These are phyloP conservation scores for Crocallis elinguaria DNA, from an alignment of 2,888 invertebrate genomes.

Conservation along the genomic window DNA sequence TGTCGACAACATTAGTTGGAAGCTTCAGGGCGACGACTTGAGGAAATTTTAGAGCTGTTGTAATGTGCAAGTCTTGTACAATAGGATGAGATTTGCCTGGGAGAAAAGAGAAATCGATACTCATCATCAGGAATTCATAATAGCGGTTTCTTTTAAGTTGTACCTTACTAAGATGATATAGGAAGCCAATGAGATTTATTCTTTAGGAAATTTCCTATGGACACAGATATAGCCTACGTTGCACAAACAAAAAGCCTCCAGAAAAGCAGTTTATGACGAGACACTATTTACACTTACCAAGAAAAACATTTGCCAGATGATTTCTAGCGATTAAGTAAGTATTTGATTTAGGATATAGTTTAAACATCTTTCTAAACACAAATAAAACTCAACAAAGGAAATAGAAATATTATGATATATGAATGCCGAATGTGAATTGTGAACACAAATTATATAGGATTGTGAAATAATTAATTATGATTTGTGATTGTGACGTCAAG, in stretches of 20 bases:
- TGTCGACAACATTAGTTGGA: conserved; percentile 86
- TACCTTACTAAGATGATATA: no score
- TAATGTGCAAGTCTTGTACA: conserved; percentile 74
- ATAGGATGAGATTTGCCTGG: conserved; percentile 53
- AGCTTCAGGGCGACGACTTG: conserved; percentile 82
- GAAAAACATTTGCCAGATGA: conserved; percentile 17
- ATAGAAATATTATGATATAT: not conserved
- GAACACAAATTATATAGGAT: no score
- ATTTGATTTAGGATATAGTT: conserved; percentile 30
- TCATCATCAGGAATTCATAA: no score
- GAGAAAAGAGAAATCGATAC: conserved; percentile 20
- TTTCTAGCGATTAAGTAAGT: conserved; percentile 18
- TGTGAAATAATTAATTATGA: no score
- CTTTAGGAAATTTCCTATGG: not conserved
- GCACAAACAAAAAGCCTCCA: conserved; percentile 4
- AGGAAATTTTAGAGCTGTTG: conserved; percentile 79
- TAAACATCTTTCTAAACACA: conserved; percentile 28
- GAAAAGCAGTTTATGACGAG: not conserved
- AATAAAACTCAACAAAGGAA: not conserved
- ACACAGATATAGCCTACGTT: not conserved
- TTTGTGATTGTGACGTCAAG: no score
- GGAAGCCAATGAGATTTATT: no score
- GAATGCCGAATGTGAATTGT: not conserved
- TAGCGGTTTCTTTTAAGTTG: no score
- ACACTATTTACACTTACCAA: conserved; percentile 28